Percentiles rank a stretch among this genome's conserved stretches.
Conservation (phyloP, 2,888 invertebrate species). For the Chymomyza fuscimana region DNA sequence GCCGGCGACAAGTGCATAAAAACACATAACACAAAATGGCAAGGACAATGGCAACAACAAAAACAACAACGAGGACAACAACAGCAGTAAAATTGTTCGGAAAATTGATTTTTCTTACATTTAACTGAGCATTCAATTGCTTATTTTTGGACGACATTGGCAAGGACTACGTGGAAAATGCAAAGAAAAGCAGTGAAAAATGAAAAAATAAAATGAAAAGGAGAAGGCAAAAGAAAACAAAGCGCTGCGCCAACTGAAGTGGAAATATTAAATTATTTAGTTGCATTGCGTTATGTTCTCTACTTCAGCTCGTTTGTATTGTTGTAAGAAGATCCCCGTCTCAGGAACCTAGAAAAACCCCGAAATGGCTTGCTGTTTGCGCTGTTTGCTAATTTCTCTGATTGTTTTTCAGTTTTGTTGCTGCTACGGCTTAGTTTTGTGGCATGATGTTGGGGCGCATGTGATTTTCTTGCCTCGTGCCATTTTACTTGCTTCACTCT, state of each 20-base stretch:
- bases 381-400: constrained; percentile 73
- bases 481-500: background rate
- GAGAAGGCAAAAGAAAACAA: constrained; percentile 11
- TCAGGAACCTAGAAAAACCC: background rate
- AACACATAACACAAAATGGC: constrained; percentile 48
- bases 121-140: constrained; percentile 76
- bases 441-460: background rate
- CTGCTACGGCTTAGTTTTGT: background rate
- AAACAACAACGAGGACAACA: background rate
- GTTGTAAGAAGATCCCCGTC: background rate
- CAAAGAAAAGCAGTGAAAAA: constrained; percentile 20
- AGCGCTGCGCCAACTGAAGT: constrained; percentile 61
- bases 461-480: background rate
- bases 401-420: constrained; percentile 63
- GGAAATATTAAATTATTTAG: constrained; percentile 76
- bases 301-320: constrained; percentile 40
- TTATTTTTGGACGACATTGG: constrained; percentile 55
- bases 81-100: constrained; percentile 71
- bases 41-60: background rate
- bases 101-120: constrained; percentile 76
- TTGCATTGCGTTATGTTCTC: constrained; percentile 65
- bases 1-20: constrained; percentile 75
- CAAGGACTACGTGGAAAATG: constrained; percentile 13
- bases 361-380: constrained; percentile 47
- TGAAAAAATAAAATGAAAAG: constrained; percentile 21